A percentile compares a stretch with the other conserved stretches of the same genome.
phyloP scores from a whole-genome alignment of 2,113 vertebrate genomes.

The Platysteira castanea region DNA sequence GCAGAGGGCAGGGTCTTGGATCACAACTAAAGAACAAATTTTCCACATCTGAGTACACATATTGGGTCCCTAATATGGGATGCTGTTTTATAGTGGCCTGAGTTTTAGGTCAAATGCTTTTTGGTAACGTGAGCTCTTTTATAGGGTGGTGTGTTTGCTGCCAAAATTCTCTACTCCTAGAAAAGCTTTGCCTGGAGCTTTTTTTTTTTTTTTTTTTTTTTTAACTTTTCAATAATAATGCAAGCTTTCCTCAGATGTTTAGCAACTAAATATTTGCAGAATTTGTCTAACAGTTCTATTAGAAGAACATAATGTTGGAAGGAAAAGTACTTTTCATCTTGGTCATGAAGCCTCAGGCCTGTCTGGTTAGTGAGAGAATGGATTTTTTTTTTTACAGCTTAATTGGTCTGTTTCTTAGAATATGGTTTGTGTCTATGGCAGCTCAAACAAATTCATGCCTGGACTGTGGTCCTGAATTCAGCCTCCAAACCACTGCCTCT shows the following conservation, averaged over 20 bases:
- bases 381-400: not conserved
- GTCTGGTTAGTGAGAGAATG: not conserved
- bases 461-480: not conserved
- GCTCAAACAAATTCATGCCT: not conserved
- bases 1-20: not conserved
- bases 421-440: not conserved
- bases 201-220: too few relatives aligned
- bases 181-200: not conserved
- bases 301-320: not conserved
- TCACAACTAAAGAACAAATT: not conserved
- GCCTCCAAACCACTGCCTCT: not conserved
- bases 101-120: slow-evolving; percentile 22
- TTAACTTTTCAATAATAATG: not conserved
- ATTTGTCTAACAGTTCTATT: not conserved
- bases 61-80: not conserved
- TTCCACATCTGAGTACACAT: not conserved
- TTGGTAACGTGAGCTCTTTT: not conserved
- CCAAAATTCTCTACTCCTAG: slow-evolving; percentile 16
- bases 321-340: not conserved
- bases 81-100: not conserved
- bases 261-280: not conserved
- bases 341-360: not conserved
- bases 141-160: not conserved
- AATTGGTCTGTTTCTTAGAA: not conserved
- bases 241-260: not conserved